A percentile compares a stretch with the other conserved stretches of the same genome.
phyloP scores from a whole-genome alignment of 2,888 invertebrate species.

The Melitaea athalia region DNA sequence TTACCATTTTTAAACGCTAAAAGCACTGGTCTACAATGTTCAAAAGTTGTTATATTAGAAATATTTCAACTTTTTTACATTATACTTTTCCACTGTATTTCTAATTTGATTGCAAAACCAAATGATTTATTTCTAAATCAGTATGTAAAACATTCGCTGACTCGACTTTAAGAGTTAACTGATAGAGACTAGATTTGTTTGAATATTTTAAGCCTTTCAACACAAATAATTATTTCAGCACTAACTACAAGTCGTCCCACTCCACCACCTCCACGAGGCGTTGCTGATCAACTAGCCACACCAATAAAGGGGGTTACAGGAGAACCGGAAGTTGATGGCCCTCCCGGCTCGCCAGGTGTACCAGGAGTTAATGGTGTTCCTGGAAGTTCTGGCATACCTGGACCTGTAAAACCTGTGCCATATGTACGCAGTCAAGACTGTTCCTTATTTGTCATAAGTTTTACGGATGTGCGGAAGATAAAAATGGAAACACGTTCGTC shows the following conservation, averaged over 20 bases:
- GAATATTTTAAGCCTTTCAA: neutral
- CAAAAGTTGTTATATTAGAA: too few relatives aligned
- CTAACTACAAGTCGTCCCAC: constrained; percentile 47
- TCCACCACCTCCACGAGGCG: constrained; percentile 28
- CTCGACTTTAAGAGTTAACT: too few relatives aligned
- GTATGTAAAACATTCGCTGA: too few relatives aligned
- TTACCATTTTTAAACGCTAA: too few relatives aligned
- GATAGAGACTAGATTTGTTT: neutral
- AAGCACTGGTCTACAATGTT: too few relatives aligned
- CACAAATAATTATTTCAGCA: constrained; percentile 32
- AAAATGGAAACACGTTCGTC: too few relatives aligned
- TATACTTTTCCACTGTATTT: too few relatives aligned
- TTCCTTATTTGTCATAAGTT: neutral
- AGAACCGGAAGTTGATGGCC: constrained; percentile 79
- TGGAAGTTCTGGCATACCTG: constrained; percentile 86
- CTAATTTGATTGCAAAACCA: too few relatives aligned
- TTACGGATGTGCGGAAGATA: too few relatives aligned
- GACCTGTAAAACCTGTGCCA: constrained; percentile 87
- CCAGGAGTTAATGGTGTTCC: constrained; percentile 84
- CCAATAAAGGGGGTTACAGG: constrained; percentile 80
- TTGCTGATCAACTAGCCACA: constrained; percentile 46
- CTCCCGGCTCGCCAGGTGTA: constrained; percentile 82
- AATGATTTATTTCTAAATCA: too few relatives aligned
- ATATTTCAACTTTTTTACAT: too few relatives aligned
- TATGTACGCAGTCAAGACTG: constrained; percentile 74